Evolutionary conservation across 2,888 invertebrate genomes (phyloP), one percentile per base, ranked within the genome.

Genomic region (Kryphioiulus occultus): DNA sequence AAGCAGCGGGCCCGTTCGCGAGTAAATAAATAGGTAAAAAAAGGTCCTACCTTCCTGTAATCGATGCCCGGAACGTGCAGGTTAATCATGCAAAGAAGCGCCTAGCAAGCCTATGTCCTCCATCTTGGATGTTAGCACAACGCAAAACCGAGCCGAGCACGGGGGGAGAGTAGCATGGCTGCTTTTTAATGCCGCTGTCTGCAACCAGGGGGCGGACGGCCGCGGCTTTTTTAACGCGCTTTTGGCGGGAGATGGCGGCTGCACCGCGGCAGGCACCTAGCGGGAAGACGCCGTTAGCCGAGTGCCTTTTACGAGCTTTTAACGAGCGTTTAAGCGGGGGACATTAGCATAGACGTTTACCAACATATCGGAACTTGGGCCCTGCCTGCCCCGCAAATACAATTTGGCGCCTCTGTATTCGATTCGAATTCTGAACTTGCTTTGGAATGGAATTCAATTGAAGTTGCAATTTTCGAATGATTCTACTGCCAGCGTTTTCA

Each of bases 91-190:
- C 88, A 87, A 87, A 85, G 44, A 82, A 44, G 68, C 87, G 82
- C 47, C 78, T 84, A 39, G 85, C 83, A 84, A 88, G 88, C 87
- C 88, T 68, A 87, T 59, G 84, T 82, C 88, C 88, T 87, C 88
- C 88, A 88, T 88, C 85, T 88, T 88, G 88, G 88, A 88, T 88
- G 87, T 85, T 87, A 85, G 86, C 88, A 87, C 88, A 88, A 86
- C 85, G 86, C 86, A 86, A 86, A 88, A 85, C 85, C 26, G 42
- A 42, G 85, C 44, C 32, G 85, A 39, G 39, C 32, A 85, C 32
- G 85, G 44, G 42, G 26, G 26, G 44, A 85, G 85, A 85, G 85
- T 26, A 85, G 85, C 85, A 42, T 26, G 44, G 35, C 32, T 39
- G 84, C 32, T 39, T 35, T 35, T 83, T 83, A 83, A 83, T 83